Percentiles rank a stretch among this genome's conserved stretches.
Evolutionary conservation across 2,888 invertebrate genomes (phyloP).

Genomic region (Stegana nigrithorax): DNA sequence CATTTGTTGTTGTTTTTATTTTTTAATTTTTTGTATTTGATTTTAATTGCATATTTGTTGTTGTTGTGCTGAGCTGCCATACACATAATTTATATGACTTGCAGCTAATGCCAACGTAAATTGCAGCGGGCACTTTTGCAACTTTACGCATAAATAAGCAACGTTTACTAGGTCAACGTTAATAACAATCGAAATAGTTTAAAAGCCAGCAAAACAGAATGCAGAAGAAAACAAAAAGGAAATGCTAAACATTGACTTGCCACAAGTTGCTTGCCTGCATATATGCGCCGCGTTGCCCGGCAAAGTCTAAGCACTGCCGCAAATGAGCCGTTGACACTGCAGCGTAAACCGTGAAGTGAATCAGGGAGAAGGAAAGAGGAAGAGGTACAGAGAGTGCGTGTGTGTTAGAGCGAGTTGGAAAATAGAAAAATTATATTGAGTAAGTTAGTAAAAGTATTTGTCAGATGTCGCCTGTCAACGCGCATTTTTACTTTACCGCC

Average conservation of each 20-base stretch:
- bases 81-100: no score
- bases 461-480: constrained; percentile 53
- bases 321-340: background rate
- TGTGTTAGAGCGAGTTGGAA: background rate
- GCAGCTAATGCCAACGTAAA: no score
- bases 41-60: no score
- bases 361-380: background rate
- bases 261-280: background rate
- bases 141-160: constrained; percentile 21
- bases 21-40: no score
- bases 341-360: background rate
- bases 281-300: constrained; percentile 3
- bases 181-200: constrained; percentile 54
- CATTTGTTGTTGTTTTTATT: background rate
- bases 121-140: no score
- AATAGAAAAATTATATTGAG: constrained; percentile 33
- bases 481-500: no score
- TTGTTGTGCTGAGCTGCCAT: no score
- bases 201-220: constrained; percentile 29
- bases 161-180: constrained; percentile 45
- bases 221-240: background rate
- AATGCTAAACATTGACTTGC: background rate
- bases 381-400: background rate
- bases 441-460: constrained; percentile 58
- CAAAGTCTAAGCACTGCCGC: background rate